Evolutionary conservation across 2,797 vertebrate genomes (phyloP).

Genomic region (Macrochelys suwanniensis): DNA sequence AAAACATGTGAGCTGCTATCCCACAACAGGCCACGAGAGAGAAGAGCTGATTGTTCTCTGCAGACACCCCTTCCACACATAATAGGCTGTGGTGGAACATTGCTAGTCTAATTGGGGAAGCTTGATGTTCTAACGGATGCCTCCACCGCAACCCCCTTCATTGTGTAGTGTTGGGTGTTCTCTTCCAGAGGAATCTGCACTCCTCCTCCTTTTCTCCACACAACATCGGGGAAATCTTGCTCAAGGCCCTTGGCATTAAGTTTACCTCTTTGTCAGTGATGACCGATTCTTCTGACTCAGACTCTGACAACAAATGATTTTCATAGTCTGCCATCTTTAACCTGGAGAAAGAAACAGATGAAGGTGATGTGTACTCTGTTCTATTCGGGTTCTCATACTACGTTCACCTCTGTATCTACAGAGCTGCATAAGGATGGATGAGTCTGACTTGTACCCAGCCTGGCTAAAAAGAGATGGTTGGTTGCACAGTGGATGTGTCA

Average conservation of each 20-base stretch:
- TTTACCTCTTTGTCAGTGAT: conserved; percentile 81
- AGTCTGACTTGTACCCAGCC: neutral
- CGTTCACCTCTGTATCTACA: neutral
- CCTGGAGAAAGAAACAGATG: neutral
- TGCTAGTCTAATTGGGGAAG: no score
- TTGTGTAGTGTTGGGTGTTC: neutral
- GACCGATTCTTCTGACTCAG: conserved; percentile 75
- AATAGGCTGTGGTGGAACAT: no score
- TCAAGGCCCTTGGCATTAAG: neutral
- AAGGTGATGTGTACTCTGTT: neutral
- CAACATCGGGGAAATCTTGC: neutral
- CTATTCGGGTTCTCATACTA: neutral
- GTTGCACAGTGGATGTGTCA: neutral
- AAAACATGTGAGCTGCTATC: no score
- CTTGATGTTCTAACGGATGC: no score
- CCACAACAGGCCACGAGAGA: neutral
- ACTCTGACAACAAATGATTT: conserved; percentile 50
- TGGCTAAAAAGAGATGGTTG: neutral
- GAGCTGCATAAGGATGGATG: neutral
- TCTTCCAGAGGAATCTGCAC: neutral
- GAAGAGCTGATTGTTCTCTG: neutral
- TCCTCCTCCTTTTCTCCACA: neutral
- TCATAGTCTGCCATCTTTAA: conserved; percentile 18
- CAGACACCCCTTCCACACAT: no score
- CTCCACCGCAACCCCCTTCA: no score